phyloP scores from a whole-genome alignment of 2,797 vertebrate species.

The Anas acuta region DNA sequence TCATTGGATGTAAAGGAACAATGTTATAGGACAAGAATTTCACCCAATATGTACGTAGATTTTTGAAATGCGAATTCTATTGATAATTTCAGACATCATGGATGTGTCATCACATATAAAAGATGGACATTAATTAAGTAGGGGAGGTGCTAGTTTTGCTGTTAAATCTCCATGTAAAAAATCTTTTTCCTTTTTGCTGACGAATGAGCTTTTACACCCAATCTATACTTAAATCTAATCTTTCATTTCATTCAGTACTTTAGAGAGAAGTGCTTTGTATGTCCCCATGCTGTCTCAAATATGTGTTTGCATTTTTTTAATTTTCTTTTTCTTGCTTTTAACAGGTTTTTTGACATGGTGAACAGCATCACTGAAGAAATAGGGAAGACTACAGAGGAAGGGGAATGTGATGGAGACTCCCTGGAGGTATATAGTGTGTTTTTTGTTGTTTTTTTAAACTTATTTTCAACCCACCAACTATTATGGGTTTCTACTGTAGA shows the following conservation, averaged over 20 bases:
- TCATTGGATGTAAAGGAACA: background rate
- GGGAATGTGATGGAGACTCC: slow-evolving; percentile 91
- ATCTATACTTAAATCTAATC: background rate
- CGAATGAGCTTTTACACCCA: background rate
- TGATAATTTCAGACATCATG: background rate
- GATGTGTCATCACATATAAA: background rate
- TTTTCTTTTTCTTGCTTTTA: background rate
- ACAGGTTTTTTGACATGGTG: slow-evolving; percentile 96
- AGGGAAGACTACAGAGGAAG: slow-evolving; percentile 89
- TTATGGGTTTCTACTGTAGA: background rate
- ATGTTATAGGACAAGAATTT: background rate
- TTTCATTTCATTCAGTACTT: background rate
- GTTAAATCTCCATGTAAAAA: background rate
- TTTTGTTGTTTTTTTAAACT: background rate
- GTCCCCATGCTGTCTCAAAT: background rate
- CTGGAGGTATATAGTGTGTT: slow-evolving; percentile 85
- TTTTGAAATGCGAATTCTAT: background rate
- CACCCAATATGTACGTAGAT: rapidly evolving
- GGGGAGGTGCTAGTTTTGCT: background rate
- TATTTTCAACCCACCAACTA: background rate
- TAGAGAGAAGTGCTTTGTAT: background rate
- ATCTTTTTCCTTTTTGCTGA: background rate
- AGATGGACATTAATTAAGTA: background rate
- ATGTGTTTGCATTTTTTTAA: background rate
- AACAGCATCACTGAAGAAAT: slow-evolving; percentile 94